Percentiles rank a stretch among this genome's conserved stretches.
Evolutionary conservation across 2,113 vertebrate species (phyloP).

Genomic region (Clarias batrachus): DNA sequence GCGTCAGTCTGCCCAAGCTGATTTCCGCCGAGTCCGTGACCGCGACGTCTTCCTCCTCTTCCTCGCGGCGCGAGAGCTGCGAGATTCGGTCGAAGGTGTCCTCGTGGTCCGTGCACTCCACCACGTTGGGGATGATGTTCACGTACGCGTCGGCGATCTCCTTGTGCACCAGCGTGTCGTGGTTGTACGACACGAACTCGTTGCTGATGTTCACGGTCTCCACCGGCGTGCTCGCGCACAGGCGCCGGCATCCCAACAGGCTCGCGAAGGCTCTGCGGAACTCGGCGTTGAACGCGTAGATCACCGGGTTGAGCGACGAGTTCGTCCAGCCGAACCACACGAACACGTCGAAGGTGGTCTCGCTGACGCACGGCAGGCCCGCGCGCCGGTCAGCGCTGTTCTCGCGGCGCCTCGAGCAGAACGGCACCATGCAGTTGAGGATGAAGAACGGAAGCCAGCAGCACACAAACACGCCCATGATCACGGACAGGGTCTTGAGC

Average conservation of each 20-base stretch:
- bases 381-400: conserved; percentile 57
- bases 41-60: conserved; percentile 59
- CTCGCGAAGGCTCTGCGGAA: conserved; percentile 89
- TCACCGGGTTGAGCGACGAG: conserved; percentile 91
- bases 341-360: conserved; percentile 92
- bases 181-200: conserved; percentile 88
- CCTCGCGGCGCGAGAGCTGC: conserved; percentile 74
- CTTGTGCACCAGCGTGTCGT: conserved; percentile 82
- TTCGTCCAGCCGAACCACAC: conserved; percentile 98
- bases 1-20: conserved; percentile 79
- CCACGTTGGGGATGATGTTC: conserved; percentile 85
- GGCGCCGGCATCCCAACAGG: conserved; percentile 82
- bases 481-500: conserved; percentile 89
- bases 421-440: conserved; percentile 92
- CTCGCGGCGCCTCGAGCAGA: conserved; percentile 74
- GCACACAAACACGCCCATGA: conserved; percentile 95
- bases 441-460: conserved; percentile 96
- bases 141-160: conserved; percentile 80
- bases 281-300: conserved; percentile 95
- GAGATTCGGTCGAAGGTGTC: conserved; percentile 80
- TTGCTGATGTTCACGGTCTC: conserved; percentile 90
- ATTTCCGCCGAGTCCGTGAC: conserved; percentile 77
- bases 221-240: conserved; percentile 80
- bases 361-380: conserved; percentile 87
- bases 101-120: conserved; percentile 73